A percentile compares a stretch with the other conserved stretches of the same genome.
phyloP scores from a whole-genome alignment of 2,888 invertebrate species.

The Zeuzera pyrina region DNA sequence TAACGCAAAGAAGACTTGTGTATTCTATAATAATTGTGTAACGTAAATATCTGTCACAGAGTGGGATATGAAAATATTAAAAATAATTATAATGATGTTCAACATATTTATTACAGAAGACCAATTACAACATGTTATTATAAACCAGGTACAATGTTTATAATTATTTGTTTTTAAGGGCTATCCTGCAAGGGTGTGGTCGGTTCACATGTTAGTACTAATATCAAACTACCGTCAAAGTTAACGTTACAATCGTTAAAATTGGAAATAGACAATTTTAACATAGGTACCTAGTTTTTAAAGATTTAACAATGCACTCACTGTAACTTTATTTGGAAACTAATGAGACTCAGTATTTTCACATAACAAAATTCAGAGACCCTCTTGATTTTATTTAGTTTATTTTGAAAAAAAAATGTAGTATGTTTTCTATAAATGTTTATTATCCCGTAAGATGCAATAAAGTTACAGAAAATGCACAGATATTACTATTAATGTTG shows the following conservation, averaged over 20 bases:
- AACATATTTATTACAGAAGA: conserved; percentile 70
- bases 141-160: conserved; percentile 70
- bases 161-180: conserved; percentile 35
- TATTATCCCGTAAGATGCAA: no score
- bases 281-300: not conserved
- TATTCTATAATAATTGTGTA: no score
- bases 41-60: no score
- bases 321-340: not conserved
- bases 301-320: not conserved
- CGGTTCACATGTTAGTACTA: conserved; percentile 13
- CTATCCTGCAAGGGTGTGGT: conserved; percentile 30
- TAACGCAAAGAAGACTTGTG: no score
- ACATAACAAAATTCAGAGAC: no score
- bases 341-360: not conserved
- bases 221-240: conserved; percentile 12
- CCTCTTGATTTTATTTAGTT: no score
- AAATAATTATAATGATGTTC: conserved; percentile 34
- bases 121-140: conserved; percentile 60
- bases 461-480: no score
- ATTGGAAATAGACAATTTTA: not conserved
- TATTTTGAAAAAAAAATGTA: no score
- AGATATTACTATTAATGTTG: no score
- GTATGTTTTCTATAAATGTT: no score
- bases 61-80: no score
- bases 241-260: conserved; percentile 1